These are phyloP conservation scores for Alauda arvensis DNA, from an alignment of 2,797 vertebrate species.

Conservation along the genomic window DNA sequence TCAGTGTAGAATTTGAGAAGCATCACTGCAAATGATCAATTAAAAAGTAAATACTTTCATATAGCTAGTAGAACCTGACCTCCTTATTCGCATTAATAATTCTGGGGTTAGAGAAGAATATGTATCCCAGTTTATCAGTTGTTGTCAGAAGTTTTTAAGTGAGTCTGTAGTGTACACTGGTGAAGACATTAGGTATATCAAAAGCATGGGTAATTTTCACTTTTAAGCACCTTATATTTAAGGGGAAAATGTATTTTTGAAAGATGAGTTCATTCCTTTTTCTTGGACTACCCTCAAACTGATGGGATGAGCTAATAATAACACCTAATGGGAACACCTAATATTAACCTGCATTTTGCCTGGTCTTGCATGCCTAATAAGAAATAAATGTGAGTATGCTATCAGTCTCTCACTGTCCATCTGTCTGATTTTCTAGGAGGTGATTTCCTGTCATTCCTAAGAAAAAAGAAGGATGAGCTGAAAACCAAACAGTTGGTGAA, in stretches of 20 bases:
- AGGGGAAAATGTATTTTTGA: background rate
- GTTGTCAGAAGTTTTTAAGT: background rate
- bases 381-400: background rate
- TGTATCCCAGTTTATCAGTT: background rate
- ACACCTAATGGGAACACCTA: too few relatives aligned
- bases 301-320: background rate
- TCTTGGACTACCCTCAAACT: background rate
- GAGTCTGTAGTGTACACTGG: background rate
- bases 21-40: background rate
- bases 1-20: background rate
- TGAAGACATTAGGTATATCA: background rate
- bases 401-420: conserved; percentile 30
- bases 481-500: conserved; percentile 92
- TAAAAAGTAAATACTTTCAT: background rate
- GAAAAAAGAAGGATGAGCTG: conserved; percentile 94
- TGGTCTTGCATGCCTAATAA: background rate
- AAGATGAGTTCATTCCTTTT: background rate
- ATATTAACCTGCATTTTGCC: background rate
- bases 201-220: background rate
- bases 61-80: background rate
- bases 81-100: background rate
- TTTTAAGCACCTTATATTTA: background rate
- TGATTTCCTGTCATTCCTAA: conserved; percentile 93
- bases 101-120: background rate
- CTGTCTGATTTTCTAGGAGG: conserved; percentile 80